These are phyloP conservation scores for Gadus macrocephalus DNA, from an alignment of 2,113 vertebrate species.

Conservation along the genomic window DNA sequence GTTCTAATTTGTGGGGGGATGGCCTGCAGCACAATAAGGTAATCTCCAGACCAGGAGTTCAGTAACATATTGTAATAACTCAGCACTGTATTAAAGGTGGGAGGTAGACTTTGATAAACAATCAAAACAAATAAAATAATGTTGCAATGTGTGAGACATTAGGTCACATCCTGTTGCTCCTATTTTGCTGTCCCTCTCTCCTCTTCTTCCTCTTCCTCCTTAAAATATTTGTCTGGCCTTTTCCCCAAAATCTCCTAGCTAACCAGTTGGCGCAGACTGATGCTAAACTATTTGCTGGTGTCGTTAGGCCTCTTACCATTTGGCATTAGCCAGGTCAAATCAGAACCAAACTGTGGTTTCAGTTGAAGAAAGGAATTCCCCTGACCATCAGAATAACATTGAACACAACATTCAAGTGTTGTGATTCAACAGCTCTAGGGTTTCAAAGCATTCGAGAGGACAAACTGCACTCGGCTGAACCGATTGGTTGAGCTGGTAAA, in stretches of 20 bases:
- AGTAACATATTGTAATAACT: too few species aligned
- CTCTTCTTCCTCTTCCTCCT: conserved; percentile 17
- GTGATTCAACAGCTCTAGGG: not conserved
- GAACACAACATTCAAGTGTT: not conserved
- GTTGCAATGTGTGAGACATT: conserved; percentile 31
- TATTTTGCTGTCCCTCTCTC: conserved; percentile 5
- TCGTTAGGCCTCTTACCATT: not conserved
- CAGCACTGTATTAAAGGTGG: not conserved
- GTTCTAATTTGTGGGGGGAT: too few species aligned
- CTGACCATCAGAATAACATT: not conserved
- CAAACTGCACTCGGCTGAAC: not conserved
- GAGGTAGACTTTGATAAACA: conserved; percentile 13
- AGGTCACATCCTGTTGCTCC: conserved; percentile 39
- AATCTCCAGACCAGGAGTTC: too few species aligned
- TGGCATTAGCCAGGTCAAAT: not conserved
- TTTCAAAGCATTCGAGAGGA: not conserved
- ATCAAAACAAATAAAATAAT: conserved; percentile 8
- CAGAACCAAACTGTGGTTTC: not conserved
- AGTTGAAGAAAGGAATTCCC: too few species aligned
- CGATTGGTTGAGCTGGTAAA: not conserved
- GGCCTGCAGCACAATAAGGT: too few species aligned
- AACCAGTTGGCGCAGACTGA: not conserved
- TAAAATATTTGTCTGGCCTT: conserved; percentile 11
- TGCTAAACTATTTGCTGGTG: not conserved
- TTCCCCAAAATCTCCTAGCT: conserved; percentile 11